These are phyloP conservation scores for Synanceia verrucosa DNA, from an alignment of 2,797 vertebrate genomes.

Conservation along the genomic window DNA sequence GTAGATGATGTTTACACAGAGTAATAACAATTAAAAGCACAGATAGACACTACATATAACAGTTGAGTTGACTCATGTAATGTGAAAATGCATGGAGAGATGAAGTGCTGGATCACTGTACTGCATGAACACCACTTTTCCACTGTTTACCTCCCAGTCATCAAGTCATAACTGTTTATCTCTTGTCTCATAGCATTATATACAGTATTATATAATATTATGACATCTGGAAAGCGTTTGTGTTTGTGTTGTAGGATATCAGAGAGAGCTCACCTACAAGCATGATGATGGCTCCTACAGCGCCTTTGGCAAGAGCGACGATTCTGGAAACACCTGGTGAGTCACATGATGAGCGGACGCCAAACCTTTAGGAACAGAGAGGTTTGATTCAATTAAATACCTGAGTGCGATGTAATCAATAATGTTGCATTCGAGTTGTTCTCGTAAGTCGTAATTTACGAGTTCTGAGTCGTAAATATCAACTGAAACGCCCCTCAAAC, in stretches of 20 bases:
- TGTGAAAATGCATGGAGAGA: too few relatives aligned
- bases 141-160: background rate
- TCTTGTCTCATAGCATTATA: background rate
- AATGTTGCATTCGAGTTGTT: too few relatives aligned
- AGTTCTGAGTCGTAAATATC: too few relatives aligned
- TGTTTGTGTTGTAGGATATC: constrained; percentile 83
- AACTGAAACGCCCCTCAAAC: too few relatives aligned
- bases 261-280: constrained; percentile 88
- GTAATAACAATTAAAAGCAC: too few relatives aligned
- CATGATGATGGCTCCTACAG: constrained; percentile 92
- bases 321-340: constrained; percentile 89
- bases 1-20: too few relatives aligned
- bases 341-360: constrained; percentile 17
- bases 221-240: background rate
- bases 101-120: too few relatives aligned
- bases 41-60: too few relatives aligned
- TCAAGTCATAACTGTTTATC: background rate
- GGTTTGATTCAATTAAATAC: background rate
- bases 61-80: too few relatives aligned
- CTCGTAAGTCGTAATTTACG: too few relatives aligned
- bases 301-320: constrained; percentile 83
- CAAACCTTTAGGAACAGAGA: background rate
- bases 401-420: too few relatives aligned
- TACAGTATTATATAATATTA: background rate
- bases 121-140: background rate